Base-by-base conservation (phyloP, 2,113 vertebrate species). In the Thalassarche chlororhynchos region DNA sequence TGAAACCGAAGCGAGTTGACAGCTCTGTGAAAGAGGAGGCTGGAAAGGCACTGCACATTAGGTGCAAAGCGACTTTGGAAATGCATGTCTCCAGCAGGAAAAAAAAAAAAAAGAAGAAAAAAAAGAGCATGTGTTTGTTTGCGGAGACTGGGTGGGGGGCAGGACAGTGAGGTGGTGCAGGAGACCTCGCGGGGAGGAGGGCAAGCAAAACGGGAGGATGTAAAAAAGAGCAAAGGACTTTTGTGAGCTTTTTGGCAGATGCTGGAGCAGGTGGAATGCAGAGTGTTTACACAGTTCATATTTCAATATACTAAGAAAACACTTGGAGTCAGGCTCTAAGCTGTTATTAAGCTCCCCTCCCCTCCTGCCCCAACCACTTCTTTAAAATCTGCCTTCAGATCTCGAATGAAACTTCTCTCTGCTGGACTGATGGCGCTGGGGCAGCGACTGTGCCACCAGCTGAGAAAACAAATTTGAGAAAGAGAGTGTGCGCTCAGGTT, bases 391-490 rank as follows among this genome's bases (percentile, higher is more conserved):
- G 74, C 96, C 87, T 94, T 98, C 84, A 96, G 96, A 96, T 97
- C 95, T 97, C 58, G 0, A 94, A 97, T 96, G 98, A 95, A 98
- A 87, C 95, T 66, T 64, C 91, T 97, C 97, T 97, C 97, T 92
- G 93, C 95, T 85, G 97, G 97, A 72, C 88, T 64, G 68, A 76
- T 75, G 94, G 96, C 5, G 62, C 87, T 96, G 96, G 93, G 95
- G 95, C 94, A 94, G 79, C 4, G 17, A 44, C 95, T 52, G 76
- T 90, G 91, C 97, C 97, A 97, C 98, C 98, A 98, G 98, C 98
- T 98, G 98, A 98, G 98, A 97, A 98, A 98, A 98, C 97, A 98
- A 98, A 98, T 97, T 90, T 44, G 90, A 98, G 98, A 98, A 97
- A 98, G 97, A 96, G 94, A 97, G 95, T 93, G 95, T 93, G 58